Evolutionary conservation across 2,888 invertebrate species (phyloP).

Genomic region (Danaus chrysippus): DNA sequence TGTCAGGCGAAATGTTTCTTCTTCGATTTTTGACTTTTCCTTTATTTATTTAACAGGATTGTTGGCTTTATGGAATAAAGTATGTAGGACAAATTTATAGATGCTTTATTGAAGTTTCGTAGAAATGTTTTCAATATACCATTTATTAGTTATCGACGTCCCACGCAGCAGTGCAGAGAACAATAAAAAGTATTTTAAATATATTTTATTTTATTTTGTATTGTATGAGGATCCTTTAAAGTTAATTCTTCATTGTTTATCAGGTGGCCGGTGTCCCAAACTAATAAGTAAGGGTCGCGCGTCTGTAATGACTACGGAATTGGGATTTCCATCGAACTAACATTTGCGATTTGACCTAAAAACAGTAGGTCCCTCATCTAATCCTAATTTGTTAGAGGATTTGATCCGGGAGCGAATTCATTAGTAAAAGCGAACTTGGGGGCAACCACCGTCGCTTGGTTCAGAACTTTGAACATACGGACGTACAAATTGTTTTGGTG

Average conservation of each 20-base stretch:
- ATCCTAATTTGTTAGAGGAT: conserved; percentile 67
- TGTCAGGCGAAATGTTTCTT: conserved; percentile 16
- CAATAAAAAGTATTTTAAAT: too few species aligned
- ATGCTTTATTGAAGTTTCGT: too few species aligned
- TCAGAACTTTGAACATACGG: conserved; percentile 25
- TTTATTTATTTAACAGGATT: conserved; percentile 14
- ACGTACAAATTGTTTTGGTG: conserved; percentile 23
- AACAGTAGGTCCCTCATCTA: conserved; percentile 56
- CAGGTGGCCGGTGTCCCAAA: conserved; percentile 1
- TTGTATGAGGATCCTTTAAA: background rate
- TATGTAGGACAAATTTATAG: too few species aligned
- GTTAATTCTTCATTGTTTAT: conserved; percentile 2
- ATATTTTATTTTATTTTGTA: background rate
- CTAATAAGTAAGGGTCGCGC: conserved; percentile 12
- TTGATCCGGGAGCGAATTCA: conserved; percentile 50
- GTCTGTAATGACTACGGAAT: conserved; percentile 31
- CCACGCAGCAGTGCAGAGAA: too few species aligned
- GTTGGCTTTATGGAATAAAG: conserved; percentile 30
- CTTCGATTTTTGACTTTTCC: conserved; percentile 13
- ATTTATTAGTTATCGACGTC: too few species aligned
- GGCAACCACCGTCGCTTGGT: conserved; percentile 16
- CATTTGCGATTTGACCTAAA: conserved; percentile 56
- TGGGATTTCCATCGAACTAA: conserved; percentile 56
- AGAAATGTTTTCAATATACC: too few species aligned
- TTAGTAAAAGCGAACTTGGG: conserved; percentile 42